Base-by-base conservation (phyloP, 2,113 vertebrate genomes). In the Microcebus ravelobensis region DNA sequence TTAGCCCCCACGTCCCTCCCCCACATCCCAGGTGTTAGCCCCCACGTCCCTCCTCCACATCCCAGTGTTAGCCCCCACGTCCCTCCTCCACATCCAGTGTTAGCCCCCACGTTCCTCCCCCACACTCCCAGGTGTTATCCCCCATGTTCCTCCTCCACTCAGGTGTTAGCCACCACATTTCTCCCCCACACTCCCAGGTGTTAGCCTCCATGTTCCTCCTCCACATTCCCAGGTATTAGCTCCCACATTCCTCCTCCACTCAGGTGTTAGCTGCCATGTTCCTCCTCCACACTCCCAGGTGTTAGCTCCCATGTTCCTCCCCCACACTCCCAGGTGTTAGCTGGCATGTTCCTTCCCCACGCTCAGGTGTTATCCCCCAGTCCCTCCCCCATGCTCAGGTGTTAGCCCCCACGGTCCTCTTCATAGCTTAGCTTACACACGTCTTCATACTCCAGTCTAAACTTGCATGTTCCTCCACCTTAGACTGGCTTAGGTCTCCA, bases 271-370 rank as follows among this genome's bases (percentile, higher is more conserved):
- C 1, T 3, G 27, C 9, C 21, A 20, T 2, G 34, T 68, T n/a
- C 65, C 65, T n/a, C 34, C 15, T 8, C 80, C 65, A 50, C 1
- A 63, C 4, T 61, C 39, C 39, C 50, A 52, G 15, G 50, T 18
- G 48, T 85, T 55, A 76, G 50, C 5, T 18, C 31, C 13, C 25
- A 31, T 2, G 3, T 25, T 45, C 12, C 23, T 48, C 39, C 52
- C 5, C 52, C 52, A 1, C 15, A 5, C 50, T 52, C 50, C 11
- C 48, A 50, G 48, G 13, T 50, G 48, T 50, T 50, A 50, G 12
- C 48, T 1, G 0, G 0, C 48, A 50, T 2, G 11, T 50, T 14
- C 13, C 12, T 50, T 2, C 48, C 13, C 48, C 48, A 50, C 48
- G 9, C 50, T 50, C 50, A 50, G 50, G 50, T 14, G 50, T 50